Percentiles rank a stretch among this genome's conserved stretches.
Conservation (phyloP, 2,888 invertebrate species). For the Trachelus stipa region DNA sequence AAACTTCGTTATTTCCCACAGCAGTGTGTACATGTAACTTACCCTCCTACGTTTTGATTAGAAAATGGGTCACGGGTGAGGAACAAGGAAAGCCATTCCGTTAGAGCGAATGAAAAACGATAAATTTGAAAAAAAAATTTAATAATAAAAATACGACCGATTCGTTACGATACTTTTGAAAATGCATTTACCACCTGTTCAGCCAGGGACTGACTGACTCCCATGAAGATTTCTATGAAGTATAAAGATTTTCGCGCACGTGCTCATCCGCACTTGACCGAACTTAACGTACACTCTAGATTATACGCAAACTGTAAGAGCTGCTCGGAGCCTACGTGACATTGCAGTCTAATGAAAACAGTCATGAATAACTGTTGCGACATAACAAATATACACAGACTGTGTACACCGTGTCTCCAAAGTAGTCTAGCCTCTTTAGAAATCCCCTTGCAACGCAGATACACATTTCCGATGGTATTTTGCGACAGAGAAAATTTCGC, state of each 20-base stretch:
- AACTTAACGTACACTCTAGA: conserved; percentile 36
- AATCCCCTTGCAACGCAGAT: no score
- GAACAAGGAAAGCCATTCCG: neutral
- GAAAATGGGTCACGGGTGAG: neutral
- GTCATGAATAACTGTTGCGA: conserved; percentile 19
- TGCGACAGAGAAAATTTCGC: no score
- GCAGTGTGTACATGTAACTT: neutral
- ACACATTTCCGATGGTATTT: no score
- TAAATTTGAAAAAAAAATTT: neutral
- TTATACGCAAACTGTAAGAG: conserved; percentile 27
- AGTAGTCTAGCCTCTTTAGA: no score
- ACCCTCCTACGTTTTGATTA: neutral
- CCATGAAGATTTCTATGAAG: no score
- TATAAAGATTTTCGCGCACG: conserved; percentile 32
- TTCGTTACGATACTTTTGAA: neutral
- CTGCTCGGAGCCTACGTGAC: conserved; percentile 30
- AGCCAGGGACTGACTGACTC: neutral
- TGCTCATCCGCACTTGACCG: conserved; percentile 30
- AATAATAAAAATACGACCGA: no score
- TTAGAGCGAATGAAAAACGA: neutral
- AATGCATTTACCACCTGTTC: neutral
- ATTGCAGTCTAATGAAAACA: conserved; percentile 35
- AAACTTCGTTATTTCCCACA: neutral
- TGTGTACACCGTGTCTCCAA: no score
- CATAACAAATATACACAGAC: neutral